Conservation (phyloP, 1,140 invertebrate genomes). For the Drosophila hydei region DNA sequence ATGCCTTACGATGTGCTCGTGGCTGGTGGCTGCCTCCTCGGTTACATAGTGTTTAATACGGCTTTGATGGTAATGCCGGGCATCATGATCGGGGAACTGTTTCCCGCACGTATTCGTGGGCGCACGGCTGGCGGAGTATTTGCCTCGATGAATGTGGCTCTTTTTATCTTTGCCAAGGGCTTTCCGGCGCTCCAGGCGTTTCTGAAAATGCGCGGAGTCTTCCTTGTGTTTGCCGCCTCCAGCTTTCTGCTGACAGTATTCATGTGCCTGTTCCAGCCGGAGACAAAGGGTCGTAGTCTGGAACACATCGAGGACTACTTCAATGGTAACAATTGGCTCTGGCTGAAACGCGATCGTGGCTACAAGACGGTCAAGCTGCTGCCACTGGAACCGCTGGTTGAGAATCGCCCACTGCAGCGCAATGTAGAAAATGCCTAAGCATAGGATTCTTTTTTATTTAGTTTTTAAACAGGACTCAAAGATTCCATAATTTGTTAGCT, state of each 20-base stretch:
- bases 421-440: conserved; percentile 27
- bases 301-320: conserved; percentile 93
- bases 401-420: conserved; percentile 1
- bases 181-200: conserved; percentile 87
- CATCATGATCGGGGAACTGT: conserved; percentile 89
- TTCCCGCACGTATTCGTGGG: conserved; percentile 88
- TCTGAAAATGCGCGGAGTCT: conserved; percentile 87
- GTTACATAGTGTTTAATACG: conserved; percentile 89
- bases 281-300: conserved; percentile 91
- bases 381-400: conserved; percentile 45
- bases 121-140: conserved; percentile 89
- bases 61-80: conserved; percentile 89
- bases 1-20: conserved; percentile 84
- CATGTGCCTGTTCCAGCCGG: conserved; percentile 90
- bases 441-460: conserved; percentile 12
- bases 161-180: conserved; percentile 90
- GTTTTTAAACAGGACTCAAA: conserved; percentile 49
- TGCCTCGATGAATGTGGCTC: conserved; percentile 87
- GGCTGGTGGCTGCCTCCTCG: conserved; percentile 85
- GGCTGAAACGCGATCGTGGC: conserved; percentile 84
- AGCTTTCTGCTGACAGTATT: conserved; percentile 88
- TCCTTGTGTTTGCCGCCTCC: conserved; percentile 88
- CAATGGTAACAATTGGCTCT: conserved; percentile 87
- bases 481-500: conserved; percentile 46
- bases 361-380: conserved; percentile 67